Evolutionary conservation across 2,888 invertebrate species (phyloP), one percentile per base, ranked within the genome.

Genomic region (Loripinus fragilis): DNA sequence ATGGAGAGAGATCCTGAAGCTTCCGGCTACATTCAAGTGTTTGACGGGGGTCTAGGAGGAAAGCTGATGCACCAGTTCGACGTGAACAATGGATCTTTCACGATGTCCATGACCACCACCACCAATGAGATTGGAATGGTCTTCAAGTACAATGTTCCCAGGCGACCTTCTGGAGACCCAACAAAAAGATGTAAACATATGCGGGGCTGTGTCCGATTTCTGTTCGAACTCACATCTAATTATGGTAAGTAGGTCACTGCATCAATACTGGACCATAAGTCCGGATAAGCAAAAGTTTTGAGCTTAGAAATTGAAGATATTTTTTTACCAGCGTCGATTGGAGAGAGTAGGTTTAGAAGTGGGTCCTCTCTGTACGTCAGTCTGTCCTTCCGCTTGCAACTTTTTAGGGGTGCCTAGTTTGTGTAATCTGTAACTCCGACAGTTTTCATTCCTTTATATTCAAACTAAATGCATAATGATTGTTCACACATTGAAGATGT

Each of bases 31-130:
- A 86, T 93, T 28, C 86, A 85, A 8, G 80, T 93, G 17, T 87
- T 83, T 50, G 93, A 93, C 66, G 64, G 77, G 0, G 65, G 76
- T n/a, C 5, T 12, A 0, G 96, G 97, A 87, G 96, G 96, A 86
- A 93, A 97, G 33, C 95, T 96, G 28, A 33, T 60, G n/a, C 60
- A 60, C 60, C 94, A 95, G 0, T 96, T 98, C 92, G 94, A 94
- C 73, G 95, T 98, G 68, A 95, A 96, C 89, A 99, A 99, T 93
- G 96, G 96, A 76, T 97, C 98, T 0, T 95, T 97, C 88, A 97
- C 98, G 0, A 98, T 98, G 72, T 91, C 91, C 12, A 77, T 93
- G 17, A 97, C 97, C 3, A 96, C 97, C 3, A 96, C 96, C 0
- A 95, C 96, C 79, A 96, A 97, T 89, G 96, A 96, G 92, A 95